Evolutionary conservation across 2,113 vertebrate species (phyloP).

Genomic region (Corythornis madagascariensis): DNA sequence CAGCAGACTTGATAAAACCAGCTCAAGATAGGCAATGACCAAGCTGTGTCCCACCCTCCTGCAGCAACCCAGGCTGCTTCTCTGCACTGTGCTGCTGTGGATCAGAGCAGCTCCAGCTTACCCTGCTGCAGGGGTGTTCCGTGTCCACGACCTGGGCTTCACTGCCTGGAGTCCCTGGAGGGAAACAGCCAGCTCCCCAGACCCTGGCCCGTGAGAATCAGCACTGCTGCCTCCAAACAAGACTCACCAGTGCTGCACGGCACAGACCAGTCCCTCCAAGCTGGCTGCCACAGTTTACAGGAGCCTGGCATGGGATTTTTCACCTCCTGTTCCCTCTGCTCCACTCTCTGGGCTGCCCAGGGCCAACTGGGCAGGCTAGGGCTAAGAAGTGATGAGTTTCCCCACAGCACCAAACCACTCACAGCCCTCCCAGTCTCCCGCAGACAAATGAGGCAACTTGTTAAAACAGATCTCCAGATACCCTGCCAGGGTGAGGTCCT

Average conservation of each 20-base stretch:
- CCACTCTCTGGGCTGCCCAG: background rate
- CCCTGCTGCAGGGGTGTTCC: background rate
- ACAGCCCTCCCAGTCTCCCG: background rate
- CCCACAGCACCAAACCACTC: background rate
- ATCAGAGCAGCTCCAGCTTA: background rate
- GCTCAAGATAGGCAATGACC: background rate
- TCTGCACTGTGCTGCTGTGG: background rate
- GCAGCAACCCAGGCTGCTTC: background rate
- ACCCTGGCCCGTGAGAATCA: background rate
- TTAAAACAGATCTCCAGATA: background rate
- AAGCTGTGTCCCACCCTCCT: background rate
- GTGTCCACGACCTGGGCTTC: too few species aligned
- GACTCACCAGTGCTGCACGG: background rate
- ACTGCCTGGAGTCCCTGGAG: background rate
- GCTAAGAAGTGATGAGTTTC: background rate
- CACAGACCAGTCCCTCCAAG: accelerated
- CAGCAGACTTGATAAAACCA: background rate
- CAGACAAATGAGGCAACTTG: background rate
- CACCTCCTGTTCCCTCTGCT: background rate
- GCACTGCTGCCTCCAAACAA: background rate
- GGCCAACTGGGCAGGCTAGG: background rate
- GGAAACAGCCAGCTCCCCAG: accelerated
- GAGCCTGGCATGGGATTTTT: background rate
- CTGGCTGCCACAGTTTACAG: background rate
- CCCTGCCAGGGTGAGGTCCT: background rate